Base-by-base conservation (phyloP, 2,797 vertebrate genomes). In the Molossus molossus region DNA sequence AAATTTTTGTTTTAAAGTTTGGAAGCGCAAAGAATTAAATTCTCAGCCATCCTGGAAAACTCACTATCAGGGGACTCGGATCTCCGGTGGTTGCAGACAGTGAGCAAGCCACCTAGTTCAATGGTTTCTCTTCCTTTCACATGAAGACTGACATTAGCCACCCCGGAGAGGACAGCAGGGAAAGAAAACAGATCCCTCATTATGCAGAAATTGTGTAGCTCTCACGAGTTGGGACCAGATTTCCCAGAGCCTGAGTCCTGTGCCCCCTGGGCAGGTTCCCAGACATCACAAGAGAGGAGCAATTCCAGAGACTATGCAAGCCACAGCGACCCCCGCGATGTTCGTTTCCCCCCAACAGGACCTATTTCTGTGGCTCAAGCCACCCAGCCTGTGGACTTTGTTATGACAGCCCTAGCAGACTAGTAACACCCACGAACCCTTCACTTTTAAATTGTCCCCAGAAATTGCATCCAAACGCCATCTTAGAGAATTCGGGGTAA, bases 271-370 rank as follows among this genome's bases (percentile, higher is more conserved):
- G 6, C 9, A 70, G 29, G 40, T 55, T 53, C 11, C 75, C 27
- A 21, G 27, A 20, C 20, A 65, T 11, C 13, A 2, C 7, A 17
- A 9, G 3, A 13, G 2, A n/a, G 2, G 9, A 70, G 13, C 50
- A n/a, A 6, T 15, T 12, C 20, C 8, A 21, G 6, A 6, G 64
- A 27, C 1, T 4, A 11, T 45, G 14, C 23, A 5, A 3, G 10
- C 53, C 29, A 50, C 1, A 53, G 6, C 12, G 25, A 55, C 25
- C 50, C 58, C n/a, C 65, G 8, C 17, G 23, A 4, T 21, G 37
- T 40, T 75, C 57, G 4, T 18, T 48, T 87, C 23, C 57, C 25
- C 37, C 21, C 55, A 70, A n/a, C 1, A 53, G n/a, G 45, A 58
- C 45, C 21, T 48, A 5, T 60, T 65, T 75, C 87, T 29, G 11